Evolutionary conservation across 2,797 vertebrate species (phyloP).

Genomic region (Fratercula arctica): DNA sequence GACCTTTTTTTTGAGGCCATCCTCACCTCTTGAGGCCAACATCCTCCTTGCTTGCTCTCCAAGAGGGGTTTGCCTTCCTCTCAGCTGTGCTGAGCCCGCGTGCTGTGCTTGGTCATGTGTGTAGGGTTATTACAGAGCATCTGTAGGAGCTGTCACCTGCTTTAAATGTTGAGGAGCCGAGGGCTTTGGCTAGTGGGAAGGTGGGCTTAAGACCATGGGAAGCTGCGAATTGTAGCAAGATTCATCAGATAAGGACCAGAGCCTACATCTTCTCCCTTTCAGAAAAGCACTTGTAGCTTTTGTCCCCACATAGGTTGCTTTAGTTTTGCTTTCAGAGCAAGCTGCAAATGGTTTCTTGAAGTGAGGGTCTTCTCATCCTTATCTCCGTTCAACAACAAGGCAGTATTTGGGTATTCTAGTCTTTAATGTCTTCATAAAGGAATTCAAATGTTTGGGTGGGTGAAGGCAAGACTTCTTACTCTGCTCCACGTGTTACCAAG

Average conservation of each 20-base stretch:
- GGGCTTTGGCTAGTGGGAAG: neutral
- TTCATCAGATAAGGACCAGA: neutral
- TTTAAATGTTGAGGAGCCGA: neutral
- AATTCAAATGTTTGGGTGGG: neutral
- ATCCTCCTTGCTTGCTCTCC: accelerated
- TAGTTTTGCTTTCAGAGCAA: neutral
- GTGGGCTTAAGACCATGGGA: neutral
- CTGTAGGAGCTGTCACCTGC: neutral
- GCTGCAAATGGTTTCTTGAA: neutral
- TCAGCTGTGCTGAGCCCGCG: accelerated
- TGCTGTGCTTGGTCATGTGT: neutral
- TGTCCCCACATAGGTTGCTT: neutral
- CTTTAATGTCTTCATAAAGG: neutral
- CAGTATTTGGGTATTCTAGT: neutral
- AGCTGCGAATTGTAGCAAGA: neutral
- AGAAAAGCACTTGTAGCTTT: neutral
- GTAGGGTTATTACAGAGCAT: neutral
- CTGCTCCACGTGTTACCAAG: neutral
- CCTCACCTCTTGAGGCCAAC: neutral
- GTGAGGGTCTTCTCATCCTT: neutral
- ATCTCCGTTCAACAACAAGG: neutral
- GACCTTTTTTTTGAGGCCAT: neutral
- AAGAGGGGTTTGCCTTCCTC: neutral
- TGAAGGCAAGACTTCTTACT: neutral
- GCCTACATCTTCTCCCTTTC: neutral